These are phyloP conservation scores for Neria commutata DNA, from an alignment of 2,888 invertebrate species.

Conservation along the genomic window DNA sequence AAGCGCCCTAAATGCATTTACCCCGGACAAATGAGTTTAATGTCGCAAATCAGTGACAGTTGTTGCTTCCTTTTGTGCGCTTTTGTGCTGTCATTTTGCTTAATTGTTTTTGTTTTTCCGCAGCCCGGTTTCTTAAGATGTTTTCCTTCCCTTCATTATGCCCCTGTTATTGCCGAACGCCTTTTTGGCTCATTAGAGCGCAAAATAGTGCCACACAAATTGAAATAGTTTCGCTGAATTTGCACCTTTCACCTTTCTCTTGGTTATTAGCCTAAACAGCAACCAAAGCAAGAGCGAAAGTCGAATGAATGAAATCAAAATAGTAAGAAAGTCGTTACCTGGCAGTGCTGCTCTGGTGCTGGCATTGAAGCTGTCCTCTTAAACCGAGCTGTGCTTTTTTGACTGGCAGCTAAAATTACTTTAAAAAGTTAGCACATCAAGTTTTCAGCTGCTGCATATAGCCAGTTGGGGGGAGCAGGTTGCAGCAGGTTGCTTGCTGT, in stretches of 20 bases:
- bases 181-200: not conserved
- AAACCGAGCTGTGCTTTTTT: no score
- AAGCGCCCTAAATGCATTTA: constrained; percentile 6
- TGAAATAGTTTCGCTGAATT: constrained; percentile 21
- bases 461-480: no score
- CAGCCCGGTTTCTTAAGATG: not conserved
- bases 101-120: constrained; percentile 9
- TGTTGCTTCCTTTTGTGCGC: constrained; percentile 11
- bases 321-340: not conserved
- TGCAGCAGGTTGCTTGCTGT: no score
- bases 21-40: constrained; percentile 24
- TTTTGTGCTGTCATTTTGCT: constrained; percentile 2
- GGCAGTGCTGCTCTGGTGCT: not conserved
- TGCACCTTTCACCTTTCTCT: constrained; percentile 23
- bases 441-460: not conserved
- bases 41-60: constrained; percentile 22
- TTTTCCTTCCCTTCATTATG: not conserved
- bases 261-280: constrained; percentile 4
- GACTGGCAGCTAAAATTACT: not conserved
- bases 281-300: not conserved
- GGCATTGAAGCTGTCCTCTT: not conserved
- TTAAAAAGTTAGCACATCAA: not conserved
- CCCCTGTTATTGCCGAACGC: not conserved
- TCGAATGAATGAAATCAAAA: not conserved
- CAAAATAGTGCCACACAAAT: constrained; percentile 10